Base-by-base conservation (phyloP, 2,113 vertebrate species). In the Bothrops jararaca region DNA sequence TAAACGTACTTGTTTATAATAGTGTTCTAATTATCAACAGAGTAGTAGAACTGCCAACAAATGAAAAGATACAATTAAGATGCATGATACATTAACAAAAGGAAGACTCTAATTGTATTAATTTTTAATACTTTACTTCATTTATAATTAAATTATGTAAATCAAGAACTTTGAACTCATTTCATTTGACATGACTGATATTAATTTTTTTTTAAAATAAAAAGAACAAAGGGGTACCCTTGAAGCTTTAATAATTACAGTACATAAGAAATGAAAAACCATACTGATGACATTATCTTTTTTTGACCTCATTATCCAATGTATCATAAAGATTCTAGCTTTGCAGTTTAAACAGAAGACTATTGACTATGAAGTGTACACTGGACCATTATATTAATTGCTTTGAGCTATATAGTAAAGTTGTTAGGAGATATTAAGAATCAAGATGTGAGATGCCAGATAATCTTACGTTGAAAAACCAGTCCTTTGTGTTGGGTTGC, bases 91-190 rank as follows among this genome's bases (percentile, higher is more conserved):
- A 89, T 56, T 88, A 96, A 95, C 29, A 93, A 91, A 95, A 96
- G 93, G 0, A 95, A 95, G 95, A 90, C 91, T 95, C 10, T 3
- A 23, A 90, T 90, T 95, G 95, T 95, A 92, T 91, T 85, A 92
- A 56, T 93, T 60, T 92, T 90, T 93, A 93, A 96, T 97, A 96
- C 93, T 45, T 96, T 93, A 95, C 89, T 95, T 96, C 85, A 94
- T 93, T 92, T 93, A 95, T 95, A 95, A 97, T 42, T 91, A 91
- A 97, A 96, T 94, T 95, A 96, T 92, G 89, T 91, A 91, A 95
- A 95, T 93, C 93, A 90, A 88, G 93, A 95, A 91, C 91, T 94
- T 93, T 93, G 95, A 95, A 93, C 89, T 95, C 91, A 80, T 96
- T 96, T 92, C 57, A 91, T 86, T 94, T 94, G 92, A 89, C 0